phyloP scores from a whole-genome alignment of 2,797 vertebrate genomes.

The Neosilurus hyrtlii region DNA sequence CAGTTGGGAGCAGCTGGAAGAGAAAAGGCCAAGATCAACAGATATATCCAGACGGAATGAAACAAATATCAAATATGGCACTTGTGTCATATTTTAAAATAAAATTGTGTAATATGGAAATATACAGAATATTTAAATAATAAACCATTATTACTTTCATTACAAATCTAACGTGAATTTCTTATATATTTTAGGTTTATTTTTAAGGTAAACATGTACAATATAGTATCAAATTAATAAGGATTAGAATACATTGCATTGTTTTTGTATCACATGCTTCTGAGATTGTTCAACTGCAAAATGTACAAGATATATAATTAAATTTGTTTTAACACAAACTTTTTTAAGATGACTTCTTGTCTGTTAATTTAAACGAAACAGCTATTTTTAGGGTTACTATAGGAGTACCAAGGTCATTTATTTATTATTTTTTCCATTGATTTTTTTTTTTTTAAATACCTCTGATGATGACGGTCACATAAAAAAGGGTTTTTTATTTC shows the following conservation, averaged over 20 bases:
- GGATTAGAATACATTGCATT: background rate
- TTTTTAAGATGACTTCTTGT: background rate
- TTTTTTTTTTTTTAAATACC: no score
- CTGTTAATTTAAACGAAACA: background rate
- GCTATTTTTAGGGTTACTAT: no score
- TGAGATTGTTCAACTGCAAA: background rate
- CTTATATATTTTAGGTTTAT: background rate
- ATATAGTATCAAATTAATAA: background rate
- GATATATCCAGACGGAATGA: no score
- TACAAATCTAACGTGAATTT: background rate
- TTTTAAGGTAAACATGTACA: background rate
- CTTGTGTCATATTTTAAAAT: background rate
- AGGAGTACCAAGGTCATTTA: no score
- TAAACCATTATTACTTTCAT: background rate
- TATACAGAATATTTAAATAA: background rate
- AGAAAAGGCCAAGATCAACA: constrained; percentile 12
- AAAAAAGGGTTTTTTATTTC: no score
- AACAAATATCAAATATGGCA: background rate
- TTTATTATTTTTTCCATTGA: no score
- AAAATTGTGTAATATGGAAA: background rate
- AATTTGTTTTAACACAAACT: background rate
- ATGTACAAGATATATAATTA: background rate
- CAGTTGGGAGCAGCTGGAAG: constrained; percentile 87
- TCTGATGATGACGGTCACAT: no score
- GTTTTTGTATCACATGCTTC: background rate